Base-by-base conservation (phyloP, 2,797 vertebrate genomes). In the Bovichtus variegatus region DNA sequence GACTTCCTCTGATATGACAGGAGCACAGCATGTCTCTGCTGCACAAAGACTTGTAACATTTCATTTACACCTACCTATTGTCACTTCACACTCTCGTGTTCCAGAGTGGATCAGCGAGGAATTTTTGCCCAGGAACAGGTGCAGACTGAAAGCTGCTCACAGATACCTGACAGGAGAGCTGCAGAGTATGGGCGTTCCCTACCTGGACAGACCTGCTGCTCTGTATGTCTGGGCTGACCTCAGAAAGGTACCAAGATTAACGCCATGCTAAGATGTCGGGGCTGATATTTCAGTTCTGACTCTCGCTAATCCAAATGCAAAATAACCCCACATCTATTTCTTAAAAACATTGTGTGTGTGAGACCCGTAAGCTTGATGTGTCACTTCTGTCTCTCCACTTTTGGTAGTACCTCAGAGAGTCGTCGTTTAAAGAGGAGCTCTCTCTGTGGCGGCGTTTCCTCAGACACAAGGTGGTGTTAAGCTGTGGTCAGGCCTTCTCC, bases 141-240 rank as follows among this genome's bases (percentile, higher is more conserved):
- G 94, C 43, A 93, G 97, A 25, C 90, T 99, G 36, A 96, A 94
- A 85, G 95, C 95, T 31, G 96, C 97, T 63, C 96, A 98, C 78
- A 81, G 91, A 0, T 97, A 94, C 23, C 76, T 99, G 81, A 94
- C 96, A 0, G 91, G 92, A 55, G 96, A 98, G 90, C 94, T 99
- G 86, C 93, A 74, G 86, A 90, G 85, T 0, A 79, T 99, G 49
- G 95, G 94, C 4, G 71, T 99, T 78, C 97, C 97, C 11, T 98
- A 96, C 78, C 94, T 99, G 74, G 92, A 96, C 82, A 92, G 95
- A 3, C 93, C 95, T 0, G 96, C 96, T 0, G 93, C 97, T 11
- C 96, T 99, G 84, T 99, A 96, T 80, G 92, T 99, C 76, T 99
- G 98, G 98, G 95, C 95, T 0, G 97, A 99, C 83, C 92, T 99